Conservation (phyloP, 2,113 vertebrate species). For the Platysteira castanea region DNA sequence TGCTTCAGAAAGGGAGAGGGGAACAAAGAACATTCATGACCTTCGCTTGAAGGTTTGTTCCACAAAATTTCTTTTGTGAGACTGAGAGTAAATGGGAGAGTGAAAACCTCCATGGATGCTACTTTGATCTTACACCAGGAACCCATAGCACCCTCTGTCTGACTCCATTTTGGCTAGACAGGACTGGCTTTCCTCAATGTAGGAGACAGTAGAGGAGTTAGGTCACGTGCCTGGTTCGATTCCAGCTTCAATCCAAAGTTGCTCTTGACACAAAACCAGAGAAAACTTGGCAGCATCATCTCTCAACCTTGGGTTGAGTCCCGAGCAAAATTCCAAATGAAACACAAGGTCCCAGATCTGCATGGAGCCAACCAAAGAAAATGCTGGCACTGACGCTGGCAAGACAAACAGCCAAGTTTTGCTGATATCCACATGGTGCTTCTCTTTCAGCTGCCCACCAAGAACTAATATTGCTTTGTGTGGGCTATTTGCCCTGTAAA, state of each 20-base stretch:
- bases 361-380: slow-evolving; percentile 3
- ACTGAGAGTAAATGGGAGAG: not conserved
- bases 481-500: not conserved
- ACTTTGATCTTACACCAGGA: not conserved
- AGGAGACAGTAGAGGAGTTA: not conserved
- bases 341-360: slow-evolving; percentile 45
- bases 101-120: not conserved
- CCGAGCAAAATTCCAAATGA: slow-evolving; percentile 28
- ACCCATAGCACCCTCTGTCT: not conserved
- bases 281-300: slow-evolving; percentile 42
- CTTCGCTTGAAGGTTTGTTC: not conserved
- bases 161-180: not conserved
- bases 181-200: not conserved
- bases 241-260: slow-evolving; percentile 46
- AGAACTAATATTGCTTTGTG: not conserved
- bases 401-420: not conserved
- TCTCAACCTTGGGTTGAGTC: slow-evolving; percentile 22
- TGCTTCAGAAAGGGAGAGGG: not conserved
- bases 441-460: slow-evolving; percentile 1
- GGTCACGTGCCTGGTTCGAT: slow-evolving; percentile 16
- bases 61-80: not conserved
- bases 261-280: slow-evolving; percentile 50
- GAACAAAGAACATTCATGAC: not conserved
- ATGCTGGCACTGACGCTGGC: not conserved
- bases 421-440: not conserved